A percentile compares a stretch with the other conserved stretches of the same genome.
phyloP scores from a whole-genome alignment of 2,113 vertebrate genomes.

The Cygnus atratus region DNA sequence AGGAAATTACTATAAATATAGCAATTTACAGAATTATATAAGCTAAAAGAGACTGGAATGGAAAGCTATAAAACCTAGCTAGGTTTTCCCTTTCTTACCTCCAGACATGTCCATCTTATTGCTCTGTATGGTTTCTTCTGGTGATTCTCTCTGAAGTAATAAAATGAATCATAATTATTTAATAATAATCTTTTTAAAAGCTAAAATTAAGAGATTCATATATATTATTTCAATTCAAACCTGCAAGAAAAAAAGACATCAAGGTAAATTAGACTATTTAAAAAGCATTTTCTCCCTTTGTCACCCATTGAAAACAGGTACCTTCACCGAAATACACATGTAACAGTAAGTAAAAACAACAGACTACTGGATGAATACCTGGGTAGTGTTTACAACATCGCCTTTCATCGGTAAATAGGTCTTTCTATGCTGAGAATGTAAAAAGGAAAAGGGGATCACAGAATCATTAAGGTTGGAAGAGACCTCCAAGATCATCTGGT shows the following conservation, averaged over 20 bases:
- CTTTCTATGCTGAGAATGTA: not conserved
- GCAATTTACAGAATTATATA: not conserved
- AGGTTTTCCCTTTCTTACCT: conserved; percentile 67
- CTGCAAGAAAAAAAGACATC: not conserved
- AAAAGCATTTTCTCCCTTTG: not conserved
- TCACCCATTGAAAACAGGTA: not conserved
- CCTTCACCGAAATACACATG: not conserved
- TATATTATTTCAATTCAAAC: not conserved
- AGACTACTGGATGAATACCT: not conserved
- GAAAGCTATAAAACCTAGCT: not conserved
- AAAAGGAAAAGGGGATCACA: not conserved
- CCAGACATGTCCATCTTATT: conserved; percentile 90
- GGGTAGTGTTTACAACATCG: not conserved
- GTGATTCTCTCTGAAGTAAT: conserved; percentile 88
- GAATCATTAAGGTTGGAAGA: too few relatives aligned
- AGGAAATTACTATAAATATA: not conserved
- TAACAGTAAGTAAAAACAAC: not conserved
- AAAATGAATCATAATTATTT: conserved; percentile 17
- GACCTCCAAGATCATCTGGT: too few relatives aligned
- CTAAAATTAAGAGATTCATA: not conserved
- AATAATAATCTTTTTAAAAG: not conserved
- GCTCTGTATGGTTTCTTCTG: conserved; percentile 91
- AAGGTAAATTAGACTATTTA: not conserved
- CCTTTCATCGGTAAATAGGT: not conserved
- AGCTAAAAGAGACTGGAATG: not conserved